These are phyloP conservation scores for Ranitomeya variabilis DNA, from an alignment of 2,113 vertebrate species.

Conservation along the genomic window DNA sequence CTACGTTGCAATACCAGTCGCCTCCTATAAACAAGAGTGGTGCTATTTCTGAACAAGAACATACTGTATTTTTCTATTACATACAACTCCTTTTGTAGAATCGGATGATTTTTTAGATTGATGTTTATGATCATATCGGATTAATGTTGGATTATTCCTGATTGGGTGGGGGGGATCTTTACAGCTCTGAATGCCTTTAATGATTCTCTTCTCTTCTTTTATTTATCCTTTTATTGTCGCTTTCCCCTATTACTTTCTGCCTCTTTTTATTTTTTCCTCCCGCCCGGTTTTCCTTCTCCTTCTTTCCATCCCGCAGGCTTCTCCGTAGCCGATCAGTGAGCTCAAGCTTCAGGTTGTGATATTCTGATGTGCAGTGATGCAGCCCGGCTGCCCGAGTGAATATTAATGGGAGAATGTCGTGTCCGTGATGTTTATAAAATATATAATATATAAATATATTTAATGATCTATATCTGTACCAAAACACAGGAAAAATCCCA, in stretches of 20 bases:
- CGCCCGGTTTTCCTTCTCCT: background rate
- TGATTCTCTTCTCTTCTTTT: slow-evolving; percentile 16
- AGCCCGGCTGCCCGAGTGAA: slow-evolving; percentile 55
- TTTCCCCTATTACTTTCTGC: background rate
- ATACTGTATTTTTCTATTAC: no score
- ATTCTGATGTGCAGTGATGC: slow-evolving; percentile 55
- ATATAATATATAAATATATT: slow-evolving; percentile 58
- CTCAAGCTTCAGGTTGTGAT: slow-evolving; percentile 51
- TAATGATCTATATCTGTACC: slow-evolving; percentile 57
- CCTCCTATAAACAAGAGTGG: no score
- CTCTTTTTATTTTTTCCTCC: background rate
- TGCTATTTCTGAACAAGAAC: no score
- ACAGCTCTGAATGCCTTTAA: background rate
- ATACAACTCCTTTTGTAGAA: no score
- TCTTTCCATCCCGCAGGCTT: slow-evolving; percentile 30
- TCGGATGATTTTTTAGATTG: no score
- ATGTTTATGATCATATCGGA: background rate
- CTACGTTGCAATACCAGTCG: no score
- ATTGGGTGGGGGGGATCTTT: background rate
- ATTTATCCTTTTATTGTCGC: background rate
- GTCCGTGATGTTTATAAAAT: slow-evolving; percentile 59
- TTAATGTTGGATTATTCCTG: background rate
- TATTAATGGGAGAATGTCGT: slow-evolving; percentile 57
- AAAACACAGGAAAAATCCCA: slow-evolving; percentile 57
- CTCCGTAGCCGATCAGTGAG: slow-evolving; percentile 39